Base-by-base conservation (phyloP, 92 coral and sea anemone species). In the Paramuricea clavata region DNA sequence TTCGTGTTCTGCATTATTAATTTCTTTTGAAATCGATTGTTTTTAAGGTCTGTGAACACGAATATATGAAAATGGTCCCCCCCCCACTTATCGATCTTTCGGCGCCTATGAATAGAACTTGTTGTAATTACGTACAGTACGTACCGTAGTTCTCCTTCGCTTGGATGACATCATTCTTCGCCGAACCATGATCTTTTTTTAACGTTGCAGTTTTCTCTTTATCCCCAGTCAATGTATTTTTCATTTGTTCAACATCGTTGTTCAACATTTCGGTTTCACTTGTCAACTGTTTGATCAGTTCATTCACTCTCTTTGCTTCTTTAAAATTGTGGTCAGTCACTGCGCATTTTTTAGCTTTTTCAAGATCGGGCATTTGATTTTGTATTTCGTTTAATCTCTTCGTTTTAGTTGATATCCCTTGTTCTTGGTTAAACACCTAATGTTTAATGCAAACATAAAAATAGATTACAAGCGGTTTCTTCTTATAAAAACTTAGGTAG, bases 291-390 rank as follows among this genome's bases (percentile, higher is more conserved):
- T 94, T 94, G 3, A 86, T 65, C 64, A 92, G 93, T 64, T 92
- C 98, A 64, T 94, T 94, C 25, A 94, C 69, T 73, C 98, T 76
- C 60, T 94, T 94, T 22, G 98, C 98, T 86, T 94, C 95, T 69
- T 94, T 94, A 67, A 94, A 94, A 23, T 94, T 92, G 57, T 93
- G 84, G 19, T 92, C 98, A 87, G 91, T 82, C 83, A 91, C 95
- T 5, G 99, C 94, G 35, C 85, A 93, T 81, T 94, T 95, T 81
- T 96, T 96, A 0, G 93, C 94, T 30, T 87, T 93, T 44, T 93
- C 93, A 57, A 94, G 87, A 31, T 94, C 99, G 11, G 95, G 89
- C 22, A 96, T 86, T 83, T 93, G 96, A 56, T 87, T 85, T 74
- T 94, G 95, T 61, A 93, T 93, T 71, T 94, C 98, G 61, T 88